Evolutionary conservation across 2,888 invertebrate species (phyloP).

Genomic region (Pristionchus mayeri): DNA sequence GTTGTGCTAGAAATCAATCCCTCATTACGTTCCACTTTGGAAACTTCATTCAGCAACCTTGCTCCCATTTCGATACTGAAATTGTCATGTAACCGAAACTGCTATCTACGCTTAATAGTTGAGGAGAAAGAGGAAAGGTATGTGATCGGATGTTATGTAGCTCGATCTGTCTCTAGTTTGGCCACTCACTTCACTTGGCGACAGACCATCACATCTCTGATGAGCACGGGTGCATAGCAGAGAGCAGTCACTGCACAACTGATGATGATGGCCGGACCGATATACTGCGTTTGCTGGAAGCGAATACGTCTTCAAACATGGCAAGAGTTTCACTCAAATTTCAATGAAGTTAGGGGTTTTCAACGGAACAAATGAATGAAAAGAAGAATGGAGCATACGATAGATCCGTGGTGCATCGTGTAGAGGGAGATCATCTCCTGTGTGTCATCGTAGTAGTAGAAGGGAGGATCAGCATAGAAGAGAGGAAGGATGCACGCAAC

Average conservation of each 20-base stretch:
- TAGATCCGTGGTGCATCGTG: conserved; percentile 43
- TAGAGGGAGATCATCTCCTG: conserved; percentile 16
- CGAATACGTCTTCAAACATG: not conserved
- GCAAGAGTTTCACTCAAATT: too few species aligned
- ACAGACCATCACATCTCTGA: conserved; percentile 1
- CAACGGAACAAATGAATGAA: too few species aligned
- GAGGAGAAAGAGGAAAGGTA: too few species aligned
- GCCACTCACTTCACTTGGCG: not conserved
- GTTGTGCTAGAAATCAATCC: too few species aligned
- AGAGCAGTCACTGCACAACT: not conserved
- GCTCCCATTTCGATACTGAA: too few species aligned
- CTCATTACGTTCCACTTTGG: too few species aligned
- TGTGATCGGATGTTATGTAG: too few species aligned
- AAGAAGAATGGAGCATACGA: not conserved
- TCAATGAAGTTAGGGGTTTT: too few species aligned
- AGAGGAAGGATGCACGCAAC: not conserved
- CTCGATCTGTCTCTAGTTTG: too few species aligned
- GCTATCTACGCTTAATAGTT: too few species aligned
- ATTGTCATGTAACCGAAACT: too few species aligned
- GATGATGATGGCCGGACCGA: conserved; percentile 16
- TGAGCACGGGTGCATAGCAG: not conserved
- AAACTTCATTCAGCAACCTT: too few species aligned
- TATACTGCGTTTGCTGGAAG: conserved; percentile 4
- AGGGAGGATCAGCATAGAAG: conserved; percentile 16
- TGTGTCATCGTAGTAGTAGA: conserved; percentile 40